Percentiles rank a stretch among this genome's conserved stretches.
phyloP scores from a whole-genome alignment of 2,888 invertebrate species.

The Zootermopsis nevadensis region DNA sequence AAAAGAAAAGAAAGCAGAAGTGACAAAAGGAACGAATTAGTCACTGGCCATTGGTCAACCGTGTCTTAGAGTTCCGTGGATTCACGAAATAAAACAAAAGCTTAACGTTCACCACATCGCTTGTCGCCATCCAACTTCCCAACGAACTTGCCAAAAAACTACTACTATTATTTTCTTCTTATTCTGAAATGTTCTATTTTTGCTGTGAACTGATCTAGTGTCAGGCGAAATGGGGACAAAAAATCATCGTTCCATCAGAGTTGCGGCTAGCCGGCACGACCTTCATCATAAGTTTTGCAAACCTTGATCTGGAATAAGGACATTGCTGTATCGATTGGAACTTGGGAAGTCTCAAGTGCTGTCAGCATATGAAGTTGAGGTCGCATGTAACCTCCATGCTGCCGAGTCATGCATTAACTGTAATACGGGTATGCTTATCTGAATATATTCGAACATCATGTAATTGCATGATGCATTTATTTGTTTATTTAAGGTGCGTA shows the following conservation, averaged over 20 bases:
- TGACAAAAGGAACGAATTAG: constrained; percentile 41
- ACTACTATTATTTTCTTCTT: background rate
- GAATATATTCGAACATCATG: too few species aligned
- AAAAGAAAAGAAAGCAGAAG: constrained; percentile 23
- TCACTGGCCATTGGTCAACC: constrained; percentile 41
- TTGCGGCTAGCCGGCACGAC: background rate
- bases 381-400: too few species aligned
- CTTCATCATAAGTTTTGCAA: too few species aligned
- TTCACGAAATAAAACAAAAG: constrained; percentile 31
- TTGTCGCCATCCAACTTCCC: constrained; percentile 29
- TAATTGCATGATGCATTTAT: too few species aligned
- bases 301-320: too few species aligned
- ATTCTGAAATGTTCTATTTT: constrained; percentile 6
- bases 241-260: background rate
- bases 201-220: background rate
- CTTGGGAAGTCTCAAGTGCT: too few species aligned
- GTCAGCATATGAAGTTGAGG: too few species aligned
- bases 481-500: too few species aligned
- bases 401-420: too few species aligned
- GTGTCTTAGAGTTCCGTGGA: constrained; percentile 15
- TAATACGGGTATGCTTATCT: too few species aligned
- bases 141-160: background rate
- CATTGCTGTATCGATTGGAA: too few species aligned
- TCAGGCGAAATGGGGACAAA: background rate
- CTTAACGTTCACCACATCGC: constrained; percentile 6